Base-by-base conservation (phyloP, 2,797 vertebrate genomes). In the Gobio occitaniae region DNA sequence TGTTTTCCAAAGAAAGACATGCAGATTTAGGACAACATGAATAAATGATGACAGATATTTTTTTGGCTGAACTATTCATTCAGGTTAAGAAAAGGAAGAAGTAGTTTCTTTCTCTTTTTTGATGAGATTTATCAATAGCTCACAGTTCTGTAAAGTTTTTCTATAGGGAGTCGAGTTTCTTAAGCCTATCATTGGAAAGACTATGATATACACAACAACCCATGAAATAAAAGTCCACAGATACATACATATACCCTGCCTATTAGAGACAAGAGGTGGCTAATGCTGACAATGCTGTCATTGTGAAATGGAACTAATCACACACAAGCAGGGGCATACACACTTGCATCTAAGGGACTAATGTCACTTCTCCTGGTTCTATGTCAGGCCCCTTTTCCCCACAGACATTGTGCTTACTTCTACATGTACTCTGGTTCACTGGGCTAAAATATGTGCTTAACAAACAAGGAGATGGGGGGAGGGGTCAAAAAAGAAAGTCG, bases 401-500 rank as follows among this genome's bases (percentile, higher is more conserved):
- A 89, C 94, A 96, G 96, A 95, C 94, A 89, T 78, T 93, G 90
- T 90, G 93, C 96, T 97, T 97, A 96, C 92, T 94, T 94, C 94
- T 97, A 85, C 76, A 80, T 80, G 66, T 85, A 80, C 96, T 95
- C 95, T 95, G 96, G 96, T 97, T 97, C 97, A 96, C 92, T 83
- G 82, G 91, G 84, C 87, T 90, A 96, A 95, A 95, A 93, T 96
- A 98, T 97, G 96, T 97, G 97, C 95, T 97, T 99, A 99, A 98
- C 97, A 97, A 97, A 98, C 96, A 74, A 72, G 72, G 66, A 38
- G 76, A 69, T 17, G 80, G 61, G 71, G 63, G 80, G 36, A 69
- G 82, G 80, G 84, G 56, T 66, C 69, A 74, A 78, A 41, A 78
- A 41, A 84, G 17, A 80, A 69, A 93, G 93, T 94, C n/a, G 41